Evolutionary conservation across 2,797 vertebrate genomes (phyloP).

Genomic region (Eupleurogrammus muticus): DNA sequence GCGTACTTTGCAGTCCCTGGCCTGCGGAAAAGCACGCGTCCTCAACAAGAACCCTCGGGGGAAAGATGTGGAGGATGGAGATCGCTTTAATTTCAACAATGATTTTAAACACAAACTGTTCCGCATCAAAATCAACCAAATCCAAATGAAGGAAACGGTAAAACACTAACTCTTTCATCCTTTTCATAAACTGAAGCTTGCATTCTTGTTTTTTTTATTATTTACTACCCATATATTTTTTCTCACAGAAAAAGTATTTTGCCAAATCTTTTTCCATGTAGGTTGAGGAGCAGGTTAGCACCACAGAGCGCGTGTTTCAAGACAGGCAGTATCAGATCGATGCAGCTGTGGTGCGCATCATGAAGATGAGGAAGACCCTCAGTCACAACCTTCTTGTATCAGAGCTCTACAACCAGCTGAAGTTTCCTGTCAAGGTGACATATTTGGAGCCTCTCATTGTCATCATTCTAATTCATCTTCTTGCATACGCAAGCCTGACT

Average conservation of each 20-base stretch:
- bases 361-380: slow-evolving; percentile 97
- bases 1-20: slow-evolving; percentile 95
- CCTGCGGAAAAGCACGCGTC: slow-evolving; percentile 97
- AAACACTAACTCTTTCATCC: neutral
- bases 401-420: slow-evolving; percentile 94
- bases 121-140: slow-evolving; percentile 99
- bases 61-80: slow-evolving; percentile 98
- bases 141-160: slow-evolving; percentile 99
- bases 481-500: slow-evolving; percentile 13
- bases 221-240: neutral
- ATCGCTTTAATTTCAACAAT: slow-evolving; percentile 97
- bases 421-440: slow-evolving; percentile 93
- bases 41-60: slow-evolving; percentile 96
- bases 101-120: slow-evolving; percentile 99
- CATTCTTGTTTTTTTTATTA: neutral
- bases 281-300: slow-evolving; percentile 95
- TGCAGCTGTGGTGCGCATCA: slow-evolving; percentile 93
- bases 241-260: neutral
- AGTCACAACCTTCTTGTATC: slow-evolving; percentile 95
- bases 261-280: slow-evolving; percentile 47
- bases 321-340: slow-evolving; percentile 96
- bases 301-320: slow-evolving; percentile 94
- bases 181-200: neutral
- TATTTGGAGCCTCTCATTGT: neutral
- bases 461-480: neutral